Evolutionary conservation across 1,140 invertebrate genomes (phyloP), one percentile per base, ranked within the genome.

Genomic region (Hermetia illucens): DNA sequence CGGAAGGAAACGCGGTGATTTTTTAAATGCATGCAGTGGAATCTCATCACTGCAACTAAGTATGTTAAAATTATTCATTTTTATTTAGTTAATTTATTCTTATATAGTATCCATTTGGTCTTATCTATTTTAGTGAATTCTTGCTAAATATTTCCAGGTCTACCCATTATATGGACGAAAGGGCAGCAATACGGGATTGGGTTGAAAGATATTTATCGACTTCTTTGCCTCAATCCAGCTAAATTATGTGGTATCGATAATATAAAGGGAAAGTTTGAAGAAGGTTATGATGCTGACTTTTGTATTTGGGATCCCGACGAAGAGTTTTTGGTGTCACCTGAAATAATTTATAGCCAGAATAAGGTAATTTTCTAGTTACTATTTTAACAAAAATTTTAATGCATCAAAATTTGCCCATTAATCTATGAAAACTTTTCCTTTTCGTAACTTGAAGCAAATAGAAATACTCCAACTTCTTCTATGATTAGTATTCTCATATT

Each of bases 1-100:
- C 40, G 51, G 54, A 1, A 39, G 52, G 16, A 52, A 52, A 10
- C 58, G 63, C 9, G 71, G 68, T 16, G 68, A 79, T 47, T 81
- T 79, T 48, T 51, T 80, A 39, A 63, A 65, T 46, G 76, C 78
- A 33, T 82, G 78, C 77, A 77, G 76, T 34, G 80, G 79, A 33
- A 79, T 83, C 40, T 72, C 77, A 3, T 78, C 75, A 0, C 51
- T 82, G 21, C 80, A 83, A 54, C 75, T 82, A 51, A 77, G 75
- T 75, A 60, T 39, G 49, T 36, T 38, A 16, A 8, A 19, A 15
- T 16, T 4, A 35, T 36, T 35, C 13, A 13, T 9, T 13, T 9
- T 9, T 27, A 8, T 27, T 27, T 13, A 27, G 13, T 9, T 27
- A 27, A 27, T 27, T 27, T 27, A 27, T 18, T 21, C 8, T 39